These are phyloP conservation scores for Aphelenchoides fujianensis DNA, from an alignment of 1,140 invertebrate genomes.

Conservation along the genomic window DNA sequence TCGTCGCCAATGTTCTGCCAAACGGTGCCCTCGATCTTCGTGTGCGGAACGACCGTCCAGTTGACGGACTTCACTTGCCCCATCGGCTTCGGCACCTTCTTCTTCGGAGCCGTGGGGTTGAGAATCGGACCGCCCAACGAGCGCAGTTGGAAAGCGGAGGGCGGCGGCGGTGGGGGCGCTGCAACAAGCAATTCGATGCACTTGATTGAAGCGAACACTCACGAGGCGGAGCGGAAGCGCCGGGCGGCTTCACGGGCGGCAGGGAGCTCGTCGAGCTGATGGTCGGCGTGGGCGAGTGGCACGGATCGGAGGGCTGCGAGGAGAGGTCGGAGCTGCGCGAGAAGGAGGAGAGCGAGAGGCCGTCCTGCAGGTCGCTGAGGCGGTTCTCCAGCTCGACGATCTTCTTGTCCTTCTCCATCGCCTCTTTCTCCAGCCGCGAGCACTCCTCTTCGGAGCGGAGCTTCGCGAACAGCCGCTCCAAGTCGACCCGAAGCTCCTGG, in stretches of 20 bases:
- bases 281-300: constrained; percentile 43
- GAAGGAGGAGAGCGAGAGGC: constrained; percentile 51
- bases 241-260: constrained; percentile 49
- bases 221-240: constrained; percentile 17
- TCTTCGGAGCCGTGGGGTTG: constrained; percentile 69
- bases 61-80: constrained; percentile 93
- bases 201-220: no score
- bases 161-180: constrained; percentile 67
- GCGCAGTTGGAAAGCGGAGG: constrained; percentile 54
- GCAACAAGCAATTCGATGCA: no score
- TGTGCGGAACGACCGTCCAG: constrained; percentile 82
- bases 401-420: constrained; percentile 77
- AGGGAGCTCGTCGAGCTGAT: constrained; percentile 45
- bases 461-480: constrained; percentile 50
- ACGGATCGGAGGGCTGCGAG: constrained; percentile 47
- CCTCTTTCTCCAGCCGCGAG: constrained; percentile 64
- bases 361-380: constrained; percentile 72
- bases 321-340: constrained; percentile 39
- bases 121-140: constrained; percentile 60
- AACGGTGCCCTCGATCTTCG: constrained; percentile 74
- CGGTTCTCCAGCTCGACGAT: constrained; percentile 73
- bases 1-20: constrained; percentile 90
- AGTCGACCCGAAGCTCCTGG: constrained; percentile 42
- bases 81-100: constrained; percentile 74
- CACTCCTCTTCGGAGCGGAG: constrained; percentile 83